Percentiles rank a stretch among this genome's conserved stretches.
Conservation (phyloP, 2,888 invertebrate genomes). For the Drosophila tanythrix region DNA sequence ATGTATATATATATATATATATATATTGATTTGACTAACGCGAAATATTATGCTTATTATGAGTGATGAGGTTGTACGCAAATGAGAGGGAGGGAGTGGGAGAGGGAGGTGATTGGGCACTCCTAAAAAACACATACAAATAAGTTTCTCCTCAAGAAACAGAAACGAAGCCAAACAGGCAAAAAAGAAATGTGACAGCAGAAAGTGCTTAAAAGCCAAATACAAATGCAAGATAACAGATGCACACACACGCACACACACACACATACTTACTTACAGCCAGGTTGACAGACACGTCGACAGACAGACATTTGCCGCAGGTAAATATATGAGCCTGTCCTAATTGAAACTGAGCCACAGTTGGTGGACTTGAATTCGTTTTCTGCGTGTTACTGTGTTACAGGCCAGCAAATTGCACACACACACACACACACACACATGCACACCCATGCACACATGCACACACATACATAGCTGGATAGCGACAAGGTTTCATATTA, state of each 20-base stretch:
- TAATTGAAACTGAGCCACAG: slow-evolving; percentile 40
- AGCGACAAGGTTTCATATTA: slow-evolving; percentile 64
- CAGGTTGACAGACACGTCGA: not conserved
- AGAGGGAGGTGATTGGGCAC: slow-evolving; percentile 39
- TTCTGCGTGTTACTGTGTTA: slow-evolving; percentile 23
- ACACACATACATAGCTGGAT: slow-evolving; percentile 44
- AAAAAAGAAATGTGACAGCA: slow-evolving; percentile 65
- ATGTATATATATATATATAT: not conserved
- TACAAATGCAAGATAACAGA: slow-evolving; percentile 11
- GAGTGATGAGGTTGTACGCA: slow-evolving; percentile 18
- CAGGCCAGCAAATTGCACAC: slow-evolving; percentile 22
- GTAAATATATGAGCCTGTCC: slow-evolving; percentile 45
- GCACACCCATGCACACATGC: not conserved
- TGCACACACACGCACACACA: slow-evolving; percentile 7
- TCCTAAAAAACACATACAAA: slow-evolving; percentile 51
- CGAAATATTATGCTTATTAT: slow-evolving; percentile 31
- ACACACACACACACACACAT: not conserved
- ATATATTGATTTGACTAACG: slow-evolving; percentile 19
- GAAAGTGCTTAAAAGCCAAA: slow-evolving; percentile 57
- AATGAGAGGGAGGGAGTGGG: not conserved
- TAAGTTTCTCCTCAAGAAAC: slow-evolving; percentile 71
- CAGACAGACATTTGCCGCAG: slow-evolving; percentile 10
- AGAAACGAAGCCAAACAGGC: slow-evolving; percentile 38
- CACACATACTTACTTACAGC: not conserved
- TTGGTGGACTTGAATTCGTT: slow-evolving; percentile 32